Evolutionary conservation across 2,888 invertebrate species (phyloP).

Genomic region (Tineola bisselliella): DNA sequence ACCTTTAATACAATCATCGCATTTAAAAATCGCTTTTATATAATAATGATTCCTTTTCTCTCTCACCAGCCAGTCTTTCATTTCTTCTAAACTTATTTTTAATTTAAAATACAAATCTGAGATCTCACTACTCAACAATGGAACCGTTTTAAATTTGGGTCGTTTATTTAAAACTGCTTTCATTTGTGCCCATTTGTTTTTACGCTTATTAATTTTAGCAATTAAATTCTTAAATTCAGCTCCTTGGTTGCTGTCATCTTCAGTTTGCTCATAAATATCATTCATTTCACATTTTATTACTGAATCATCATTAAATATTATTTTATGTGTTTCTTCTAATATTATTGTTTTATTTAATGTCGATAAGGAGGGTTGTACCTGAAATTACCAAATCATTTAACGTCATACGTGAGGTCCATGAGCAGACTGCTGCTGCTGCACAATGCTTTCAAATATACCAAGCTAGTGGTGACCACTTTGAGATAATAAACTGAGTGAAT

Average conservation of each 20-base stretch:
- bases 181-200: slow-evolving; percentile 26
- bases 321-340: neutral
- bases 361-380: slow-evolving; percentile 14
- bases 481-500: too few species aligned
- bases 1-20: slow-evolving; percentile 7
- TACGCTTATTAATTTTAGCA: neutral
- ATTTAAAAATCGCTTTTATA: neutral
- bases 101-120: slow-evolving; percentile 3
- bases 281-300: neutral
- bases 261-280: too few species aligned
- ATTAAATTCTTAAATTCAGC: too few species aligned
- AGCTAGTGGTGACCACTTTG: too few species aligned
- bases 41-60: neutral
- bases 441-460: too few species aligned
- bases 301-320: neutral
- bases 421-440: too few species aligned
- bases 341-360: slow-evolving; percentile 12
- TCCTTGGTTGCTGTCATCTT: too few species aligned
- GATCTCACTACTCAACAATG: neutral
- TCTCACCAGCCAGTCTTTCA: neutral
- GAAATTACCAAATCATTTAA: too few species aligned
- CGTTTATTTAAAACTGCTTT: slow-evolving; percentile 25
- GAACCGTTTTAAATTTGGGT: slow-evolving; percentile 27
- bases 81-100: neutral
- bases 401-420: too few species aligned